Conservation (phyloP, 2,888 invertebrate species). For the Molorchus minor region DNA sequence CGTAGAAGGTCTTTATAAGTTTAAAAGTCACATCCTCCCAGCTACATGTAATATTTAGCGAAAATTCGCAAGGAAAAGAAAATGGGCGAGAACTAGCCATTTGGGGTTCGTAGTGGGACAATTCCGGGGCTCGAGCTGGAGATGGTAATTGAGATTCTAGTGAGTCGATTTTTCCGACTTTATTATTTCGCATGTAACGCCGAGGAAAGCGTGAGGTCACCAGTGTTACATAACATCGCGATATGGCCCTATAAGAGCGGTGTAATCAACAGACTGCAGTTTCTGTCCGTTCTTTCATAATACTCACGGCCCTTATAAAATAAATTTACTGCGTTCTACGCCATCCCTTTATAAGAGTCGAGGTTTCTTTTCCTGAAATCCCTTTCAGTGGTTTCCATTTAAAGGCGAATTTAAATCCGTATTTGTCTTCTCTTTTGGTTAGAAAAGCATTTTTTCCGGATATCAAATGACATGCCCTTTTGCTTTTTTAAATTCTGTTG, state of each 20-base stretch:
- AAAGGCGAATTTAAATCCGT: slow-evolving; percentile 12
- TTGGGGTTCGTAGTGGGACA: slow-evolving; percentile 18
- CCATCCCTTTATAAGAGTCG: slow-evolving; percentile 15
- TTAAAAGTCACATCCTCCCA: too few relatives aligned
- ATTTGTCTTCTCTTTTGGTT: neutral
- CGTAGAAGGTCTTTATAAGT: too few relatives aligned
- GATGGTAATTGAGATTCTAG: slow-evolving; percentile 20
- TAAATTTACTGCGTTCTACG: slow-evolving; percentile 14
- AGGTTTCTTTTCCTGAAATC: slow-evolving; percentile 21
- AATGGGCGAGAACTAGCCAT: slow-evolving; percentile 11
- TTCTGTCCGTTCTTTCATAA: slow-evolving; percentile 20
- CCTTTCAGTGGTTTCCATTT: slow-evolving; percentile 12
- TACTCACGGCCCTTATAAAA: slow-evolving; percentile 12
- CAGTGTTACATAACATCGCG: slow-evolving; percentile 10
- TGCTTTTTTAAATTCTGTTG: too few relatives aligned
- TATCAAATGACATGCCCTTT: too few relatives aligned
- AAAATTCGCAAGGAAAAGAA: slow-evolving; percentile 19
- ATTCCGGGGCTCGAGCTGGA: slow-evolving; percentile 18
- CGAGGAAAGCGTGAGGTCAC: slow-evolving; percentile 6
- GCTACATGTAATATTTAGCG: slow-evolving; percentile 13
- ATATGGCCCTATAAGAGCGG: slow-evolving; percentile 12
- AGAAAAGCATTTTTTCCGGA: neutral
- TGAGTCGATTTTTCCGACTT: slow-evolving; percentile 19
- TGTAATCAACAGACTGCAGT: slow-evolving; percentile 27
- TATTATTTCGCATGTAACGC: slow-evolving; percentile 21